Evolutionary conservation across 2,113 vertebrate genomes (phyloP), one percentile per base, ranked within the genome.

Genomic region (Apodemus sylvaticus): DNA sequence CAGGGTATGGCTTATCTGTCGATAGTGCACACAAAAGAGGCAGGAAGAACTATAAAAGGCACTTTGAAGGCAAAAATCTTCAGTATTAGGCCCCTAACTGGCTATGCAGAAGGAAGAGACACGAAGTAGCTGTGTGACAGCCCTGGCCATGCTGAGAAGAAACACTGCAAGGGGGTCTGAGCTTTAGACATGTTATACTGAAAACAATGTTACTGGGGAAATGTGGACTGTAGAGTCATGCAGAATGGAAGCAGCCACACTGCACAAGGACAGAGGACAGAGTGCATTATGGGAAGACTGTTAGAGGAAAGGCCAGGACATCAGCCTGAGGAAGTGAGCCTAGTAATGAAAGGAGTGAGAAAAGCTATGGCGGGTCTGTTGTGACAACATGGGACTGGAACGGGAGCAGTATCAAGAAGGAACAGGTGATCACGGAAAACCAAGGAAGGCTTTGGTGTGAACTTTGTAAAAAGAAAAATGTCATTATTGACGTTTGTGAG

Each of bases 401-500:
- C 2, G 90, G 60, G 45, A 22, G 16, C 55, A 6, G 36, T 36
- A 90, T 91, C 58, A 71, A 79, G 70, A 12, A 8, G 71, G 55
- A 87, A 90, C 58, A 58, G 53, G 53, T 55, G 53, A 55, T 55
- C 53, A 8, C 5, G 71, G 53, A 91, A 90, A 93, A 74, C 55
- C 8, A 93, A 93, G 13, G 66, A 7, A 83, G 5, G 7, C 13
- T 91, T 58, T 51, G 42, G 24, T 66, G 8, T 48, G 31, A 26
- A 64, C 60, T 62, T 62, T 62, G 60, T 62, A 62, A 82, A 60
- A 16, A 29, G 45, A 39, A 1, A 39, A 34, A 36, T 42, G n/a
- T n/a, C 39, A 74, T 70, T 78, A 36, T 89, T 86, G 51, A 83
- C 76, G 90, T 94, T 70, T 90, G 51, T 76, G 4, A 91, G 60